Evolutionary conservation across 2,797 vertebrate genomes (phyloP), one percentile per base, ranked within the genome.

Genomic region (Poeciliopsis infans): DNA sequence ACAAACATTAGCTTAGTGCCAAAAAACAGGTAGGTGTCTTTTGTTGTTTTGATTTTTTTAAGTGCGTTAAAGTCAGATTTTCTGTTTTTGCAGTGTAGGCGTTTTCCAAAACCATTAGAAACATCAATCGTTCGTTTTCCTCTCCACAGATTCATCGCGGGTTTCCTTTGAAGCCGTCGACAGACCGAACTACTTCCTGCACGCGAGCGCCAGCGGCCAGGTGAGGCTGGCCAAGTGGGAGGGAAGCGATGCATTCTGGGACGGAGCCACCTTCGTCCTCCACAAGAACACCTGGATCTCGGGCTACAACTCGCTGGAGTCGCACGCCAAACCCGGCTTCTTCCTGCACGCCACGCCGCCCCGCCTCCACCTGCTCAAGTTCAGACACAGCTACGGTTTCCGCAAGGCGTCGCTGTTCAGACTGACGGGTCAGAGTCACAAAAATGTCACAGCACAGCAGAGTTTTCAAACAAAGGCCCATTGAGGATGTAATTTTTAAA

Each of bases 141-240:
- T 61, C 85, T 75, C 43, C 86, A 31, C 93, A 99, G 98, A 99
- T 91, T 91, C 94, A 0, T 97, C 95, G 0, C 90, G 97, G 46
- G 94, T 98, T 78, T 99, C 98, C 55, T 96, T 99, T 70, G 98
- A 99, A 93, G 93, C 96, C 1, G 95, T 96, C 0, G 95, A 97
- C 76, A 96, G 97, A 88, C 97, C 98, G 5, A 99, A 99, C 94
- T 97, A 97, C 93, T 99, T 99, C 93, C 94, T 99, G 83, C 93
- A 82, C 0, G 57, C 94, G 47, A 91, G 92, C 55, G 85, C 88
- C 72, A 95, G 94, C 13, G 96, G 97, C 61, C 96, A 95, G 18
- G 81, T 99, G 79, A 91, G 81, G 41, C 86, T 99, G 86, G 89
- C 94, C 74, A 99, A 98, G 90, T 99, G 97, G 97, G 92, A 96